A percentile compares a stretch with the other conserved stretches of the same genome.
These are phyloP conservation scores for Drosophila birchii DNA, from an alignment of 2,888 invertebrate species.

Conservation along the genomic window DNA sequence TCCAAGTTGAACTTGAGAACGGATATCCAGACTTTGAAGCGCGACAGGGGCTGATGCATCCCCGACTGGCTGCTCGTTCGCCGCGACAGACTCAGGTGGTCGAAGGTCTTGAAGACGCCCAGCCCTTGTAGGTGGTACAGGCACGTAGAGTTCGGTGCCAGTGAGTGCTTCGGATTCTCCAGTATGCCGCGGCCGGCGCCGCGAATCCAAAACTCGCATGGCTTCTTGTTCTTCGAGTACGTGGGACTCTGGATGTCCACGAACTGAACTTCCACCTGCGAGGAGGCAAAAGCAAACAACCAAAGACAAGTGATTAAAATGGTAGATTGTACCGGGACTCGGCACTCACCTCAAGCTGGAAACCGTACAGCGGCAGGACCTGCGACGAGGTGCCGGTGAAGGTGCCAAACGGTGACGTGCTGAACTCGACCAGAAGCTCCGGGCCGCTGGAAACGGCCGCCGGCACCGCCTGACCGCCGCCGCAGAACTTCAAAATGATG, in stretches of 20 bases:
- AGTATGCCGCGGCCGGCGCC: constrained; percentile 92
- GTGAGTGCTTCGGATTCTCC: constrained; percentile 93
- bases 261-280: constrained; percentile 90
- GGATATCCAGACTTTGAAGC: constrained; percentile 94
- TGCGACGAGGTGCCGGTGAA: constrained; percentile 91
- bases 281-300: constrained; percentile 12
- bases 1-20: constrained; percentile 94
- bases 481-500: constrained; percentile 94
- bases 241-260: constrained; percentile 93
- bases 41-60: constrained; percentile 86
- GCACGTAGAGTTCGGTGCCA: constrained; percentile 95
- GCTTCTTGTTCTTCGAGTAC: constrained; percentile 93
- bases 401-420: constrained; percentile 95
- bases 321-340: background rate
- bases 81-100: constrained; percentile 86
- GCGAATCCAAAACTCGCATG: constrained; percentile 94
- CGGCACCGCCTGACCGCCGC: constrained; percentile 94
- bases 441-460: constrained; percentile 94
- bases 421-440: constrained; percentile 94
- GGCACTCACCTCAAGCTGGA: constrained; percentile 92
- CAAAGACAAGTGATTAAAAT: constrained; percentile 14
- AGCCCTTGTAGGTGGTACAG: constrained; percentile 91
- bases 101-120: constrained; percentile 86
- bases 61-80: constrained; percentile 84
- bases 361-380: constrained; percentile 92